Conservation (phyloP, 2,888 invertebrate species). For the Atherix ibis region DNA sequence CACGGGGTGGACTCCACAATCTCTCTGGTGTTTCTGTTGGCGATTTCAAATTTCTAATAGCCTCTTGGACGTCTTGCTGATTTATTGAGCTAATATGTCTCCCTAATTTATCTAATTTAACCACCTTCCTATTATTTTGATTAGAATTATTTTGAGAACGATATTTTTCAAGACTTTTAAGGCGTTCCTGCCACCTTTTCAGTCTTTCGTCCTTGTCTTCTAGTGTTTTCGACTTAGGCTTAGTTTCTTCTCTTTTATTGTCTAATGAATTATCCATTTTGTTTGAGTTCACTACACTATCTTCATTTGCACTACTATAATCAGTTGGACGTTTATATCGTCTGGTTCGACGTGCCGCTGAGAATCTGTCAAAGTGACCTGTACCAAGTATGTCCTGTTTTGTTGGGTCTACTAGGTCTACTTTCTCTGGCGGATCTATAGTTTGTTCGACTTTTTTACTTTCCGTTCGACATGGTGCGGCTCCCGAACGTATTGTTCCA, state of each 20-base stretch:
- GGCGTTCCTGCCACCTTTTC: slow-evolving; percentile 54
- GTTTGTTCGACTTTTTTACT: slow-evolving; percentile 1
- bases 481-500: slow-evolving; percentile 1
- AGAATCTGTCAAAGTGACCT: slow-evolving; percentile 73
- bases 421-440: neutral
- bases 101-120: slow-evolving; percentile 34
- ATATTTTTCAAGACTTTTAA: slow-evolving; percentile 39
- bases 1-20: slow-evolving; percentile 38
- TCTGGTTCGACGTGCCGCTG: slow-evolving; percentile 64
- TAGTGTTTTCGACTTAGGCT: slow-evolving; percentile 14
- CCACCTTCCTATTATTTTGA: slow-evolving; percentile 18
- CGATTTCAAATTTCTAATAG: slow-evolving; percentile 46
- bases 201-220: slow-evolving; percentile 44
- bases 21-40: slow-evolving; percentile 45
- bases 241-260: slow-evolving; percentile 2
- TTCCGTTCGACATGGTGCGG: slow-evolving; percentile 4
- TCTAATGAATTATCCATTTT: slow-evolving; percentile 16
- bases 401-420: neutral
- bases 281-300: slow-evolving; percentile 31
- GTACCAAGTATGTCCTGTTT: slow-evolving; percentile 44
- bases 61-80: slow-evolving; percentile 52
- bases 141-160: slow-evolving; percentile 28
- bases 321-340: slow-evolving; percentile 56
- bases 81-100: slow-evolving; percentile 54
- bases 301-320: slow-evolving; percentile 40